Base-by-base conservation (phyloP, 2,113 vertebrate species). In the Gopherus flavomarginatus region DNA sequence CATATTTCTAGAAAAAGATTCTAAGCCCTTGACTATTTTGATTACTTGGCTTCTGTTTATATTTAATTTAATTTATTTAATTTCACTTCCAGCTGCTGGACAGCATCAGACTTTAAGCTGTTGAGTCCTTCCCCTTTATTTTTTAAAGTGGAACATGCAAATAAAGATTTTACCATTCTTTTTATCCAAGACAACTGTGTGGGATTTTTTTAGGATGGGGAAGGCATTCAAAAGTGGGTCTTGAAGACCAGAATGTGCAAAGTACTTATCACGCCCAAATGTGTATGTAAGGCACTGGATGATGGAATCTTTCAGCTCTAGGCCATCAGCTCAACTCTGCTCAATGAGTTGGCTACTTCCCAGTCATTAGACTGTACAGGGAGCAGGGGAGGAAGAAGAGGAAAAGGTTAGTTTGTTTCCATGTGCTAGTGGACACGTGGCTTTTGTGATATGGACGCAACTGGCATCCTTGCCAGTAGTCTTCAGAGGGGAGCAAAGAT, bases 131-230 rank as follows among this genome's bases (percentile, higher is more conserved):
- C 1, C 75, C 72, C 19, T 35, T 52, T 65, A 9, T 27, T 31
- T 81, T 52, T 88, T 31, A 78, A 54, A 31, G 79, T 14, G 54
- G 78, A 90, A 88, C 14, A 47, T 5, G 86, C 89, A 27, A 97
- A 98, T 98, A 98, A 98, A 98, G 94, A 29, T 96, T 97, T 96
- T 97, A 91, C 12, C 5, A 24, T 83, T 44, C 83, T 16, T 86
- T 84, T 94, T 93, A 88, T 50, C 5, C 12, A 49, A 5, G 35
- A 5, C 0, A 29, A 57, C 72, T 83, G 4, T 7, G 4, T 84
- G 35, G 57, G 38, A 42, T 31, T 59, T 75, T 16, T 72, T 87
- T 85, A 62, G 21, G 21, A 5, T 59, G 47, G 62, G 42, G 69
- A 29, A 47, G 31, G 56, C 12, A 31, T 38, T 38, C 35, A 72